Percentiles rank a stretch among this genome's conserved stretches.
Conservation (phyloP, 2,113 vertebrate species). For the Osmerus eperlanus region DNA sequence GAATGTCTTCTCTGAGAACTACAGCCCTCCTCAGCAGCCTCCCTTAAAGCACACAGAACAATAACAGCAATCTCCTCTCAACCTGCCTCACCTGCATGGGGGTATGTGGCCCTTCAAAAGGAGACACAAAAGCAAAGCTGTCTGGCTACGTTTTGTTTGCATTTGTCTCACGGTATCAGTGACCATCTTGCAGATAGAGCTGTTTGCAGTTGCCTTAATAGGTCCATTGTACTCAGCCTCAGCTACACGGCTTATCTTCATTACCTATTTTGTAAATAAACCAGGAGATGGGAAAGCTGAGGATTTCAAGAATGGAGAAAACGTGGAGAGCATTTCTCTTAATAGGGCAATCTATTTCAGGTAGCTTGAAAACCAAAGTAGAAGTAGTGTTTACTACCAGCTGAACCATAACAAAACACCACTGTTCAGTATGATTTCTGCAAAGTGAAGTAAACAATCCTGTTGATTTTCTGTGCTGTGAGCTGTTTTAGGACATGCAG, state of each 20-base stretch:
- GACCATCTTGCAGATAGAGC: slow-evolving; percentile 42
- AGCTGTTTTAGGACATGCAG: too few relatives aligned
- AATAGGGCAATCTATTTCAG: too few relatives aligned
- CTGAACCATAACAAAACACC: too few relatives aligned
- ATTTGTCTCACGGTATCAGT: slow-evolving; percentile 55
- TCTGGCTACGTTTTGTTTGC: slow-evolving; percentile 36
- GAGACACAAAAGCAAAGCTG: slow-evolving; percentile 30
- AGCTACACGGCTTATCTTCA: slow-evolving; percentile 53
- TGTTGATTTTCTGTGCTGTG: too few relatives aligned
- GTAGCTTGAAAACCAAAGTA: too few relatives aligned
- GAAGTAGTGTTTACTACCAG: too few relatives aligned
- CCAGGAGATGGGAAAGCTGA: slow-evolving; percentile 36
- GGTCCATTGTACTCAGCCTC: slow-evolving; percentile 51
- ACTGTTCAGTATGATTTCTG: too few relatives aligned
- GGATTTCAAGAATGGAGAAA: background rate
- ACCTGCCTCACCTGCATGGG: slow-evolving; percentile 39
- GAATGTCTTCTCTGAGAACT: slow-evolving; percentile 18
- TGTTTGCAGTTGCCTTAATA: slow-evolving; percentile 39
- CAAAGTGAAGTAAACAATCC: too few relatives aligned
- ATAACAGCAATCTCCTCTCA: slow-evolving; percentile 27
- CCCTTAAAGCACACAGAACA: slow-evolving; percentile 23
- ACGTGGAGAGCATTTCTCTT: background rate
- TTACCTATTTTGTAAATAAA: slow-evolving; percentile 46
- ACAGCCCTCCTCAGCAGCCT: background rate
- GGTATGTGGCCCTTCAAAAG: slow-evolving; percentile 48